Evolutionary conservation across 2,888 invertebrate species (phyloP).

Genomic region (Coremacera marginata): DNA sequence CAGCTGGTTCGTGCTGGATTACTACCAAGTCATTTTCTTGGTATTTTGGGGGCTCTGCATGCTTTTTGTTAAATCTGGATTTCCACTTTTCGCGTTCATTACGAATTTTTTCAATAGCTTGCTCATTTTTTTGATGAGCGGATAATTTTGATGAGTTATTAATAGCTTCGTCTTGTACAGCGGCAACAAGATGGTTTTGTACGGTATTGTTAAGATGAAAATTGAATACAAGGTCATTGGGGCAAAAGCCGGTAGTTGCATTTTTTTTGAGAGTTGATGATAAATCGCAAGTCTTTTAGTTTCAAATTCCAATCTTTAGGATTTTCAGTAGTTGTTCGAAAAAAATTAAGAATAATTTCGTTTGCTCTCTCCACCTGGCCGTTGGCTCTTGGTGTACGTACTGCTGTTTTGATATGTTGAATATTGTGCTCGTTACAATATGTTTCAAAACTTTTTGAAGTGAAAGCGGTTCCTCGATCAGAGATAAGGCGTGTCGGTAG

Average conservation of each 20-base stretch:
- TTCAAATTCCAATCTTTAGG: background rate
- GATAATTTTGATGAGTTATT: background rate
- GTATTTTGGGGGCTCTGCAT: conserved; percentile 29
- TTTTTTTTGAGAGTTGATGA: background rate
- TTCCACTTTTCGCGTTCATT: conserved; percentile 44
- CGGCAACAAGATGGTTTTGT: conserved; percentile 34
- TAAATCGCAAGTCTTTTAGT: background rate
- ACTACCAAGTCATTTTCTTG: conserved; percentile 36
- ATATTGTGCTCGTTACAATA: background rate
- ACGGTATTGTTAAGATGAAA: conserved; percentile 1
- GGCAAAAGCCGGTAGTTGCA: background rate
- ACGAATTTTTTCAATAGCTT: background rate
- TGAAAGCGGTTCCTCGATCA: background rate
- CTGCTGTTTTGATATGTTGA: background rate
- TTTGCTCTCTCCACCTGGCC: background rate
- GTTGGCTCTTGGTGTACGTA: background rate
- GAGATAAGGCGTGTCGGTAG: background rate
- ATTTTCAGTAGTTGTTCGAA: background rate
- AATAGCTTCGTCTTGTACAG: conserved; percentile 32
- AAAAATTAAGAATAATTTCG: background rate
- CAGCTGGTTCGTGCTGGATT: conserved; percentile 37
- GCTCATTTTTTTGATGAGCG: too few species aligned
- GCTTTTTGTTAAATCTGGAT: conserved; percentile 34
- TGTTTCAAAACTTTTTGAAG: background rate
- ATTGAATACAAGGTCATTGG: background rate